phyloP scores from a whole-genome alignment of 2,888 invertebrate genomes.

The Drosophila barbarae region DNA sequence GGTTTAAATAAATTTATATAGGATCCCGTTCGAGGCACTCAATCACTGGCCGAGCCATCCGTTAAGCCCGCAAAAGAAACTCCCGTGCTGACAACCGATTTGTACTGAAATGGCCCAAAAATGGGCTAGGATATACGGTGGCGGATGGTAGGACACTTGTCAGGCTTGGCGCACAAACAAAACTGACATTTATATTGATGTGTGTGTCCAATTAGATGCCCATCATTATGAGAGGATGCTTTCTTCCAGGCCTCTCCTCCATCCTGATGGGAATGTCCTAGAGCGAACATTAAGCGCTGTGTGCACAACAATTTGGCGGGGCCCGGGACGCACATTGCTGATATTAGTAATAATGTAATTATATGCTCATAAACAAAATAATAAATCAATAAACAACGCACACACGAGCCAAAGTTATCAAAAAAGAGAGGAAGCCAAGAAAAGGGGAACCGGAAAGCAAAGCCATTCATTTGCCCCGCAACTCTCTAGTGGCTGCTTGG shows the following conservation, averaged over 20 bases:
- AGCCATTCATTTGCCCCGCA: constrained; percentile 54
- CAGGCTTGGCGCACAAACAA: constrained; percentile 39
- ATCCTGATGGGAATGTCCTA: constrained; percentile 45
- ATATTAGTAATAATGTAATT: constrained; percentile 69
- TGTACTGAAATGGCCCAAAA: constrained; percentile 13
- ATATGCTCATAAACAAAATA: constrained; percentile 66
- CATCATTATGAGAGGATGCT: constrained; percentile 27
- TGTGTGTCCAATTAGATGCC: constrained; percentile 38
- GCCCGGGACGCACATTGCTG: constrained; percentile 11
- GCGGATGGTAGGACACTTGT: constrained; percentile 41
- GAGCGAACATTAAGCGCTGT: constrained; percentile 57
- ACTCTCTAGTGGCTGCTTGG: constrained; percentile 11
- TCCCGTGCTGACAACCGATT: constrained; percentile 23
- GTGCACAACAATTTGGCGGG: constrained; percentile 52
- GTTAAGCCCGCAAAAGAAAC: constrained; percentile 14
- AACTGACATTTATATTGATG: constrained; percentile 64
- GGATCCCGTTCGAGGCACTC: constrained; percentile 17
- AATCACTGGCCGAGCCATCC: constrained; percentile 10
- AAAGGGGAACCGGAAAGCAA: constrained; percentile 42
- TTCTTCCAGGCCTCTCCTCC: not conserved
- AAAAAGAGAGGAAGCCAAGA: constrained; percentile 31
- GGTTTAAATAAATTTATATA: constrained; percentile 8
- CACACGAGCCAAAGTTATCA: constrained; percentile 25
- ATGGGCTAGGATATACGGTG: not conserved
- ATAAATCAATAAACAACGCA: constrained; percentile 64